Conservation (phyloP, 2,797 vertebrate genomes). For the Poecilia picta region DNA sequence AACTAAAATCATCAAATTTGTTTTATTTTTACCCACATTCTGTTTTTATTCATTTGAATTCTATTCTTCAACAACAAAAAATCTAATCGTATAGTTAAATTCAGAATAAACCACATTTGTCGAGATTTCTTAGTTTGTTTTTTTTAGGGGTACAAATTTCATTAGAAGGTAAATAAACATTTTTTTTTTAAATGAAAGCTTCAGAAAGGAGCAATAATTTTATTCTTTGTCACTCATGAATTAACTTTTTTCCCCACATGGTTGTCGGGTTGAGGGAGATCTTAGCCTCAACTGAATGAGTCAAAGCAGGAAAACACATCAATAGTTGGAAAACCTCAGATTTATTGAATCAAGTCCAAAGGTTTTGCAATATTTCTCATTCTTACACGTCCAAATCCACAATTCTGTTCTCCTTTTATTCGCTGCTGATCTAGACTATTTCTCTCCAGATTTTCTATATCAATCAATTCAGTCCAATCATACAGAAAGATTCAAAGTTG, state of each 20-base stretch:
- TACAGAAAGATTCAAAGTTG: not conserved
- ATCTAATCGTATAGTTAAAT: not conserved
- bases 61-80: not conserved
- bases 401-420: not conserved
- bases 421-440: not conserved
- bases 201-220: not conserved
- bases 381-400: not conserved
- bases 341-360: not conserved
- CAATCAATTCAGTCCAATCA: not conserved
- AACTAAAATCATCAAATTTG: not conserved
- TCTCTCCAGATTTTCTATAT: not conserved
- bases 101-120: not conserved
- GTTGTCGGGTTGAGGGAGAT: not conserved
- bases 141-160: not conserved
- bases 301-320: not conserved
- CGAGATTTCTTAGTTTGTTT: no score
- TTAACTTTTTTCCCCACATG: not conserved
- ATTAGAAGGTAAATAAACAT: not conserved
- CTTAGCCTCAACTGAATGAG: not conserved
- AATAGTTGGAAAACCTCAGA: not conserved
- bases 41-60: not conserved
- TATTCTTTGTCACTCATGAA: not conserved
- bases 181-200: not conserved
- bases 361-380: not conserved
- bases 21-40: not conserved